phyloP scores from a whole-genome alignment of 2,888 invertebrate genomes.

The Amblyjoppa proteus region DNA sequence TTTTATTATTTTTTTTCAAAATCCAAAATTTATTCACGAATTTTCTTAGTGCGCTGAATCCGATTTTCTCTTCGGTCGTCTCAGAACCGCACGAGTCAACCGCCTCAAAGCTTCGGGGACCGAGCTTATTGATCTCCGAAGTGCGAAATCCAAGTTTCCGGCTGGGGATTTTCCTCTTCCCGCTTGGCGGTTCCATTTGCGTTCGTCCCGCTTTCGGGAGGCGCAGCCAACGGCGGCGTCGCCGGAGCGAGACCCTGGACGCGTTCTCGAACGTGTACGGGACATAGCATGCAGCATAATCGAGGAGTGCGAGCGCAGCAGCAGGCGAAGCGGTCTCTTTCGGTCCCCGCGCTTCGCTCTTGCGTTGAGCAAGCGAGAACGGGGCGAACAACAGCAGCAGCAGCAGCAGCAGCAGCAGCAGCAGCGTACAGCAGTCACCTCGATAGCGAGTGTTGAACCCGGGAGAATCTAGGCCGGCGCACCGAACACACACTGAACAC shows the following conservation, averaged over 20 bases:
- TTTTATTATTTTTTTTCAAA: too few species aligned
- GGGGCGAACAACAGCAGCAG: slow-evolving; percentile 71
- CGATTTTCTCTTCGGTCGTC: not conserved
- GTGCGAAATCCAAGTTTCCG: slow-evolving; percentile 20
- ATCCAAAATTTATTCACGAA: too few species aligned
- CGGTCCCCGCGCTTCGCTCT: slow-evolving; percentile 76
- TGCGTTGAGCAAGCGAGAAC: slow-evolving; percentile 77
- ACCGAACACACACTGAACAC: slow-evolving; percentile 85
- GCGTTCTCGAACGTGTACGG: slow-evolving; percentile 68
- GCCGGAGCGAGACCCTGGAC: slow-evolving; percentile 56
- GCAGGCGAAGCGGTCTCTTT: slow-evolving; percentile 54
- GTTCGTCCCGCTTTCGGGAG: slow-evolving; percentile 49
- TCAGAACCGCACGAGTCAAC: slow-evolving; percentile 12
- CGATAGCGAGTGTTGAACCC: slow-evolving; percentile 85
- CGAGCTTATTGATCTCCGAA: slow-evolving; percentile 9
- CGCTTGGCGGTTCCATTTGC: slow-evolving; percentile 24
- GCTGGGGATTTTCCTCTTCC: slow-evolving; percentile 66
- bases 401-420: slow-evolving; percentile 62
- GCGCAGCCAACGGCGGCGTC: slow-evolving; percentile 36
- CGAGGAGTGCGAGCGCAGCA: slow-evolving; percentile 55
- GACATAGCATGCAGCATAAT: slow-evolving; percentile 37
- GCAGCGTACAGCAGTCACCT: slow-evolving; percentile 79
- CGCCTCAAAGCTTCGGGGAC: slow-evolving; percentile 9
- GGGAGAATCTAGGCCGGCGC: slow-evolving; percentile 86
- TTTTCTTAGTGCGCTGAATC: not conserved